Conservation (phyloP, 2,797 vertebrate genomes). For the Nyctalus aviator region DNA sequence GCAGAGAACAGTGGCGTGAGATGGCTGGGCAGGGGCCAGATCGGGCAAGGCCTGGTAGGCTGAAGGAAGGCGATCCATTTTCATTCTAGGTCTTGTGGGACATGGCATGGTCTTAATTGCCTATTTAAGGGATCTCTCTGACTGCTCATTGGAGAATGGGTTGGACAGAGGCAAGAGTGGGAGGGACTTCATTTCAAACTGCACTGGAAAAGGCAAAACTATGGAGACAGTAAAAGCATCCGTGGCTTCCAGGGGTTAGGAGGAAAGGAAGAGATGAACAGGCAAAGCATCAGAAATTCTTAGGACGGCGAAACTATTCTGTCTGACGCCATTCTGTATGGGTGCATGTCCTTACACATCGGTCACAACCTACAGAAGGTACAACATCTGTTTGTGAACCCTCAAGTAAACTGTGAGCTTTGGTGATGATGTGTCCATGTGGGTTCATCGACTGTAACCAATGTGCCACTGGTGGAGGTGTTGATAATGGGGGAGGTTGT, state of each 20-base stretch:
- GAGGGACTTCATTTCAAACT: neutral
- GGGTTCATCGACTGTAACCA: neutral
- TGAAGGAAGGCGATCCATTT: neutral
- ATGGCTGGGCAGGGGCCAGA: neutral
- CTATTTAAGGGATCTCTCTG: neutral
- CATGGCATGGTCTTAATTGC: neutral
- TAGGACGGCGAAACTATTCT: neutral
- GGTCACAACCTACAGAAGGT: neutral
- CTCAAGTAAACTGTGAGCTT: neutral
- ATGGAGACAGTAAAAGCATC: neutral
- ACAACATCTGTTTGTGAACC: neutral
- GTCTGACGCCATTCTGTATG: neutral
- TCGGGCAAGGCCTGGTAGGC: neutral
- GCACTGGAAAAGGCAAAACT: neutral
- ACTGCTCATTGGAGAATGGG: neutral
- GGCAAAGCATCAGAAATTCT: neutral
- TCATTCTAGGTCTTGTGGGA: neutral
- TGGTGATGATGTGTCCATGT: neutral
- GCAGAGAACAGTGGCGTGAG: neutral
- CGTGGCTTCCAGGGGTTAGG: neutral
- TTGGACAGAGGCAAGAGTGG: neutral
- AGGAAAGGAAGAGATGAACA: neutral
- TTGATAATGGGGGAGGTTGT: neutral
- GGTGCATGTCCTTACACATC: too few relatives aligned
- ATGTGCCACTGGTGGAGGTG: accelerated